These are phyloP conservation scores for Chamaetylas fuelleborni DNA, from an alignment of 2,113 vertebrate species.

Conservation along the genomic window DNA sequence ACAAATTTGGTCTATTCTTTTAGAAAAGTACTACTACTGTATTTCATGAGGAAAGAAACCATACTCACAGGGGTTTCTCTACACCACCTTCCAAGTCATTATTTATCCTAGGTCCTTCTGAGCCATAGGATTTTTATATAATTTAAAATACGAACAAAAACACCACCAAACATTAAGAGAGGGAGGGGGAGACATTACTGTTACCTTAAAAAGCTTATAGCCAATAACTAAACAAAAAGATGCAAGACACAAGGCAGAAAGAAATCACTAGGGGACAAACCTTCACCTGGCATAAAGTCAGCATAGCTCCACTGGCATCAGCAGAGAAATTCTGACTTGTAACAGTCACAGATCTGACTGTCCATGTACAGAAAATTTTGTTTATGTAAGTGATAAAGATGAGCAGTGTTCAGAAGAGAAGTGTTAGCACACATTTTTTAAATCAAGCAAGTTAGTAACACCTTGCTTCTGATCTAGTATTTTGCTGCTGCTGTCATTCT, in stretches of 20 bases:
- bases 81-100: background rate
- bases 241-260: background rate
- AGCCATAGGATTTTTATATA: background rate
- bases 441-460: background rate
- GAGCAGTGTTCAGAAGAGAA: background rate
- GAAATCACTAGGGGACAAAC: background rate
- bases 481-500: background rate
- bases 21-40: background rate
- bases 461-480: background rate
- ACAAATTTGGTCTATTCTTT: background rate
- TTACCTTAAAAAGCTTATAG: background rate
- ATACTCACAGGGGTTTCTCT: background rate
- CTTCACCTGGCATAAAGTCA: background rate
- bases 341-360: background rate
- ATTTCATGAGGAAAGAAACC: background rate
- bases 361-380: background rate
- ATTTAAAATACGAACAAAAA: background rate
- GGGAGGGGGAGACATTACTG: background rate
- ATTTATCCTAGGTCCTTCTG: background rate
- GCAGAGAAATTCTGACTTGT: background rate
- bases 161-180: background rate
- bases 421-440: background rate
- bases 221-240: background rate
- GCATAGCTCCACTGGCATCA: background rate
- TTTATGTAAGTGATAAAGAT: background rate